These are phyloP conservation scores for Acleris cristana DNA, from an alignment of 2,888 invertebrate genomes.

Conservation along the genomic window DNA sequence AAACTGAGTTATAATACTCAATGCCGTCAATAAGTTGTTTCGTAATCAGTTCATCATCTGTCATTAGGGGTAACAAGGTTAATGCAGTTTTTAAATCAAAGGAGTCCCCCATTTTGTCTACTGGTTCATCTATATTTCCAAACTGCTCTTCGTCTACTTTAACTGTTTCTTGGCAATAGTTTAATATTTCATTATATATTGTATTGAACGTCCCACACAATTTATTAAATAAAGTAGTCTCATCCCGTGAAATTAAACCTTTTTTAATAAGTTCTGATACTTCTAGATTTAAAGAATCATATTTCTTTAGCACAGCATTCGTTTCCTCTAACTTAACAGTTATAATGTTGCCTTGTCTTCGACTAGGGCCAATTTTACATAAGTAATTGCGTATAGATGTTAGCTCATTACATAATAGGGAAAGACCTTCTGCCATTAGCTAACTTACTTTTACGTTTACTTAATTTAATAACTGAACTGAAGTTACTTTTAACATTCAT, in stretches of 20 bases:
- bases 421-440: constrained; percentile 3
- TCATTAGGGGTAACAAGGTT: not conserved
- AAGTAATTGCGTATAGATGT: constrained; percentile 5
- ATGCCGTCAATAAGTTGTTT: constrained; percentile 2
- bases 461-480: no score
- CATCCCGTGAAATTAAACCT: not conserved
- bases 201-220: not conserved
- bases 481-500: no score
- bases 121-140: no score
- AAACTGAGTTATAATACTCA: not conserved
- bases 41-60: not conserved
- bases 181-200: not conserved
- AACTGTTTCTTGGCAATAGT: not conserved
- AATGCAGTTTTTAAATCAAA: not conserved
- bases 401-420: constrained; percentile 6
- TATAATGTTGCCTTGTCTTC: no score
- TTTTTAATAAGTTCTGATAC: not conserved
- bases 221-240: not conserved
- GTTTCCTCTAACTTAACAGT: no score
- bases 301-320: not conserved
- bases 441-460: not conserved
- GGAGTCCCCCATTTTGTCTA: constrained; percentile 3
- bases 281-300: not conserved
- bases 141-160: no score
- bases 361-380: no score